Conservation (phyloP, 2,888 invertebrate species). For the Resseliella maxima region DNA sequence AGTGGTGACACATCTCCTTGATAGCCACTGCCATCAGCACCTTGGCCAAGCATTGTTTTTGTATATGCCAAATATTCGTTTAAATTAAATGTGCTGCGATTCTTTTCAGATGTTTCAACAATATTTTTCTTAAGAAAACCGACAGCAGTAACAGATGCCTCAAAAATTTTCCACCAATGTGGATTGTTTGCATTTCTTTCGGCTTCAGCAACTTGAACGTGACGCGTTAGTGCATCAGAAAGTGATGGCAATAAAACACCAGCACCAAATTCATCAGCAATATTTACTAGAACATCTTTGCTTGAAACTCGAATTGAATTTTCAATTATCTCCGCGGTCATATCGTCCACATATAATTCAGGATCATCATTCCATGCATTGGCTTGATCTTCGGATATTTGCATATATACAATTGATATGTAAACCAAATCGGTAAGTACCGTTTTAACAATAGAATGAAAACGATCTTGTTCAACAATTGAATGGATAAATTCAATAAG, state of each 20-base stretch:
- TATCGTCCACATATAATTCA: constrained; percentile 77
- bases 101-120: constrained; percentile 62
- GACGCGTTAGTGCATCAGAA: constrained; percentile 72
- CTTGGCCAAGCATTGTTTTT: constrained; percentile 63
- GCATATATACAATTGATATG: constrained; percentile 76
- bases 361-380: constrained; percentile 74
- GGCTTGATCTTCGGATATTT: constrained; percentile 77
- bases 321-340: constrained; percentile 73
- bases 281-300: constrained; percentile 57
- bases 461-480: constrained; percentile 71
- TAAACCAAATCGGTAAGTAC: constrained; percentile 75
- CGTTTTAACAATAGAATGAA: constrained; percentile 71
- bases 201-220: constrained; percentile 71
- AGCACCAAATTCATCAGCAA: constrained; percentile 70
- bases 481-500: constrained; percentile 77
- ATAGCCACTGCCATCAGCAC: not conserved
- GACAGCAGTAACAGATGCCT: constrained; percentile 74
- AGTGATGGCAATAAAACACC: constrained; percentile 70
- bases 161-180: constrained; percentile 76
- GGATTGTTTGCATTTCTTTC: constrained; percentile 68
- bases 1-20: constrained; percentile 64
- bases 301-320: constrained; percentile 18
- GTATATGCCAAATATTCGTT: constrained; percentile 66
- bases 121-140: constrained; percentile 69
- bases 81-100: constrained; percentile 64